Conservation (phyloP, 2,113 vertebrate genomes). For the Cynocephalus volans region DNA sequence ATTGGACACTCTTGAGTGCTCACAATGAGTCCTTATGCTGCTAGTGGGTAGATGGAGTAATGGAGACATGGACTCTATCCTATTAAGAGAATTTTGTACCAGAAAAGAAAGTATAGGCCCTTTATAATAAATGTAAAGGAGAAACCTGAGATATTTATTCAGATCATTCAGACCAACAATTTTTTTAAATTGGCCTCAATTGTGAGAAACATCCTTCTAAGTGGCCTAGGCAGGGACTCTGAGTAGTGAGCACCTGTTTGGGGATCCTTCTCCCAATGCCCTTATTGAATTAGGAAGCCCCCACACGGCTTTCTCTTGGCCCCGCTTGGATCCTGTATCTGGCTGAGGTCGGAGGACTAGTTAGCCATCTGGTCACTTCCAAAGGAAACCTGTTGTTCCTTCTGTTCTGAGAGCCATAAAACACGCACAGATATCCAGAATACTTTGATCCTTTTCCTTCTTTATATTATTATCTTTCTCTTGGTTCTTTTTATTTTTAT, state of each 20-base stretch:
- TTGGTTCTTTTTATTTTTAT: slow-evolving; percentile 34
- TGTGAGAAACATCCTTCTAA: not conserved
- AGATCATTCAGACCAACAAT: not conserved
- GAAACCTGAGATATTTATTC: not conserved
- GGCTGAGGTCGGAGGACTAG: not conserved
- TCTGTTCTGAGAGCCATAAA: not conserved
- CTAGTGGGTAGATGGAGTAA: not conserved
- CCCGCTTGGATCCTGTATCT: not conserved
- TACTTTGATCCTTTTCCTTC: not conserved
- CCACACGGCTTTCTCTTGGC: not conserved
- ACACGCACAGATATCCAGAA: not conserved
- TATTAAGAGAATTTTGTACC: not conserved
- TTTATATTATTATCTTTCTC: not conserved
- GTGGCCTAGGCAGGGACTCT: not conserved
- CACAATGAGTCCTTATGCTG: not conserved
- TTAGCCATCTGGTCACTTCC: not conserved
- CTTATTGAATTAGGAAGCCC: not conserved
- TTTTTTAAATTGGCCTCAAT: not conserved
- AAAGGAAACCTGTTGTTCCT: not conserved
- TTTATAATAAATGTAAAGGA: not conserved
- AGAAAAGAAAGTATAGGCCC: not conserved
- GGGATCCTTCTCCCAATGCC: not conserved
- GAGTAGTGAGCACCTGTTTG: not conserved
- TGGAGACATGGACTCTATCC: not conserved
- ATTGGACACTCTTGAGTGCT: not conserved